These are phyloP conservation scores for Latrodectus elegans DNA, from an alignment of 2,888 invertebrate genomes.

Conservation along the genomic window DNA sequence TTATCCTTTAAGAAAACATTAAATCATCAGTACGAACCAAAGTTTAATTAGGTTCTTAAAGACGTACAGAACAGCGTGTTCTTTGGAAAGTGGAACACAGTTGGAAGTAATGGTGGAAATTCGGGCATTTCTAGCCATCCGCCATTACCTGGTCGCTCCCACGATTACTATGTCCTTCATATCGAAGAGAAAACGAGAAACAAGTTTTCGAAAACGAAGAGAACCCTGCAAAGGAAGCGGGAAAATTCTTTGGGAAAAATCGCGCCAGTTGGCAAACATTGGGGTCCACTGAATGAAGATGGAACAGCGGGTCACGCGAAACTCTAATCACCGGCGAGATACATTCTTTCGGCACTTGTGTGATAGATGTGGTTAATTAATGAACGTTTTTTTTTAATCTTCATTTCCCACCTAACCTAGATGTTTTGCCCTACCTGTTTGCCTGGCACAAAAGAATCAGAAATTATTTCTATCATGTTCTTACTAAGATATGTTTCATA, in stretches of 20 bases:
- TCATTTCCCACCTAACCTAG: background rate
- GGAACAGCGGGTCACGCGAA: slow-evolving; percentile 36
- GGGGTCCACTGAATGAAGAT: slow-evolving; percentile 21
- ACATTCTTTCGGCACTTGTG: slow-evolving; percentile 24
- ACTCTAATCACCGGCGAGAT: slow-evolving; percentile 40
- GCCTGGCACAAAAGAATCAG: background rate
- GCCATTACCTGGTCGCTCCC: slow-evolving; percentile 18
- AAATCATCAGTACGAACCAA: no score
- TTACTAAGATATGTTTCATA: background rate
- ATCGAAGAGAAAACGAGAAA: background rate
- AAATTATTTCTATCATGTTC: background rate
- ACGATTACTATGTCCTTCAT: slow-evolving; percentile 5
- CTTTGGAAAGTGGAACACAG: no score
- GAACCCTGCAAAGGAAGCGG: background rate
- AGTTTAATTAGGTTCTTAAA: no score
- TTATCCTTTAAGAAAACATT: no score
- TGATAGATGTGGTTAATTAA: slow-evolving; percentile 57
- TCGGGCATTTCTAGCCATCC: slow-evolving; percentile 13
- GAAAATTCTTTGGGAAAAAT: background rate
- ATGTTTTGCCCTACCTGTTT: background rate
- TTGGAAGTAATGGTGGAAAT: background rate
- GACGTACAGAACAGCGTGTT: no score
- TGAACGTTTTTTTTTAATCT: slow-evolving; percentile 26
- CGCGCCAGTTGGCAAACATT: background rate
- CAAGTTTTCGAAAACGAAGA: background rate